phyloP scores from a whole-genome alignment of 2,888 invertebrate species.

The Rotaria macrura region DNA sequence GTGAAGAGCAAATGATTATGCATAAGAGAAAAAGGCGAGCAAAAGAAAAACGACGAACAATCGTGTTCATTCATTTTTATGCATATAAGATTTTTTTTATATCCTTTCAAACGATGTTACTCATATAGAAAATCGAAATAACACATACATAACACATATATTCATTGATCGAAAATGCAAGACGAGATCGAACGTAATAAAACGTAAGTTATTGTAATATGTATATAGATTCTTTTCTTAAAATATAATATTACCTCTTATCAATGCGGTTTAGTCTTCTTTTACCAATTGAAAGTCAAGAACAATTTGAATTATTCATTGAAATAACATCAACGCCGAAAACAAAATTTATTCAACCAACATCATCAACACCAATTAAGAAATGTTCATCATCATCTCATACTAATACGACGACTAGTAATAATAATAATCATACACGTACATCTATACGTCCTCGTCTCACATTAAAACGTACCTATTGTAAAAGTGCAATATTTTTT shows the following conservation, averaged over 20 bases:
- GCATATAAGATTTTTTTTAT: neutral
- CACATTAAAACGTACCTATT: neutral
- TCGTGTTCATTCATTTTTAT: neutral
- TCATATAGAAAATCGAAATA: neutral
- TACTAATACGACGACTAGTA: neutral
- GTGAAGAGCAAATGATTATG: conserved; percentile 12
- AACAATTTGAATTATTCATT: conserved; percentile 11
- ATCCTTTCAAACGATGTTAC: neutral
- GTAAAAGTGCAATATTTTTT: neutral
- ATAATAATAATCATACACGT: neutral
- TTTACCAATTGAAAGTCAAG: neutral
- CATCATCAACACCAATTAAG: neutral
- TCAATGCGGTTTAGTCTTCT: neutral
- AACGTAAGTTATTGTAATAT: neutral
- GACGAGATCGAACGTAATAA: neutral
- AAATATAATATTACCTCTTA: too few relatives aligned
- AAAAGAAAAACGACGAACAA: neutral
- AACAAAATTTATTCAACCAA: neutral
- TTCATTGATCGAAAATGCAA: neutral
- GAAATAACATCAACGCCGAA: neutral
- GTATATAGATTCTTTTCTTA: neutral
- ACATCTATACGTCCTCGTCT: neutral
- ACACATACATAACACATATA: neutral
- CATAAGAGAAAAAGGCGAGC: neutral
- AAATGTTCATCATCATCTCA: neutral